Base-by-base conservation (phyloP, 2,888 invertebrate genomes). In the Phania funesta region DNA sequence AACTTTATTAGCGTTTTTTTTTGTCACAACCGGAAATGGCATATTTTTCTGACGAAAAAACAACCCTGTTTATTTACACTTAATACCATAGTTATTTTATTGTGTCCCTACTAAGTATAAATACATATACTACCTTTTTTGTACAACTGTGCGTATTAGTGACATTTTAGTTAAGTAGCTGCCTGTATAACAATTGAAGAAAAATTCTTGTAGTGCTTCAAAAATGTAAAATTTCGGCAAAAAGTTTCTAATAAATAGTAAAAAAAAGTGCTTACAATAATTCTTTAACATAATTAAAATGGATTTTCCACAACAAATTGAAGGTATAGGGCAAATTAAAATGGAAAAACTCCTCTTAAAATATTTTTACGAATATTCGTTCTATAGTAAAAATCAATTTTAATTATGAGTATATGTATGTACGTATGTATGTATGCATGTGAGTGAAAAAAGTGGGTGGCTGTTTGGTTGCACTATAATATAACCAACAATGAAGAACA, bases 261-360 rank as follows among this genome's bases (percentile, higher is more conserved):
- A 46, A 62, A 38, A 62, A 62, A 67, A 73, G 41, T 76, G 50
- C 22, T 52, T 52, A 9, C 26, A 48, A 58, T 44, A 38, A 41
- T 32, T 60, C 54, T 44, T 54, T 29, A 48, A 16, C 1, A 3
- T 18, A n/a, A 18, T 46, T 77, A 86, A 62, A 68, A 90, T 90
- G 90, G 90, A 90, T 85, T 90, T 89, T 84, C 87, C 88, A 13
- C 89, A 89, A 79, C 89, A 89, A 87, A 86, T 89, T 52, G 88
- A 89, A 89, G 90, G 90, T 90, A 87, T 44, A 11, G 4, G n/a
- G 6, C 56, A 22, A 65, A 26, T 32, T 16, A 7, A 67, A 54
- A 4, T 0, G n/a, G 18, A 44, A 24, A 56, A 73, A 38, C 24
- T 38, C 3, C 5, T 16, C 41, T n/a, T 9, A 48, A 46, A 52